phyloP scores from a whole-genome alignment of 2,113 vertebrate genomes.

The Poecile atricapillus region DNA sequence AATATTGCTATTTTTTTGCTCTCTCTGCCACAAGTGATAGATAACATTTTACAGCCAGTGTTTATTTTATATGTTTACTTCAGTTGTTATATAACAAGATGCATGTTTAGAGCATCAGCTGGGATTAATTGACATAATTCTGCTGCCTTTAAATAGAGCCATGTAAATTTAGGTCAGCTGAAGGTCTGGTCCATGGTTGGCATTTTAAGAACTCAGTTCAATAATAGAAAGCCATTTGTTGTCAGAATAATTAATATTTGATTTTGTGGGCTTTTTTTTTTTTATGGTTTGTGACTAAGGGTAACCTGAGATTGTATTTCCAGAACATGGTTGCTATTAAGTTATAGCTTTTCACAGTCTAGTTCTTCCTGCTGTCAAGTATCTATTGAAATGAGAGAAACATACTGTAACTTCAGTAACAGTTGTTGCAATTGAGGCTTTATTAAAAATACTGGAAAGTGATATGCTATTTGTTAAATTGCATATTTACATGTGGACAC shows the following conservation, averaged over 20 bases:
- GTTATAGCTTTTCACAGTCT: neutral
- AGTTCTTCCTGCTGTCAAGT: neutral
- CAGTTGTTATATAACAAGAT: neutral
- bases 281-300: neutral
- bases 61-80: neutral
- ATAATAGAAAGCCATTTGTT: constrained; percentile 7
- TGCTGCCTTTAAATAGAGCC: constrained; percentile 7
- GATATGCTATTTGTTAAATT: neutral
- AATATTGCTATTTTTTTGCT: neutral
- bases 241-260: neutral
- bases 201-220: constrained; percentile 21
- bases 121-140: constrained; percentile 59
- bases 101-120: constrained; percentile 1
- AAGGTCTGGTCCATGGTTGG: neutral
- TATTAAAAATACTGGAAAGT: neutral
- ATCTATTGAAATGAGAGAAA: neutral
- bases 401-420: neutral
- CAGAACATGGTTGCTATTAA: neutral
- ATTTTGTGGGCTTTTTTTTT: neutral
- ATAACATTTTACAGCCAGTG: neutral
- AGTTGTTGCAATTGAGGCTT: neutral
- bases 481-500: neutral
- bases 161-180: constrained; percentile 37
- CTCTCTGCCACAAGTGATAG: neutral
- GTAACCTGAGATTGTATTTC: neutral